Evolutionary conservation across 2,113 vertebrate species (phyloP), one percentile per base, ranked within the genome.

Genomic region (Tiliqua scincoides): DNA sequence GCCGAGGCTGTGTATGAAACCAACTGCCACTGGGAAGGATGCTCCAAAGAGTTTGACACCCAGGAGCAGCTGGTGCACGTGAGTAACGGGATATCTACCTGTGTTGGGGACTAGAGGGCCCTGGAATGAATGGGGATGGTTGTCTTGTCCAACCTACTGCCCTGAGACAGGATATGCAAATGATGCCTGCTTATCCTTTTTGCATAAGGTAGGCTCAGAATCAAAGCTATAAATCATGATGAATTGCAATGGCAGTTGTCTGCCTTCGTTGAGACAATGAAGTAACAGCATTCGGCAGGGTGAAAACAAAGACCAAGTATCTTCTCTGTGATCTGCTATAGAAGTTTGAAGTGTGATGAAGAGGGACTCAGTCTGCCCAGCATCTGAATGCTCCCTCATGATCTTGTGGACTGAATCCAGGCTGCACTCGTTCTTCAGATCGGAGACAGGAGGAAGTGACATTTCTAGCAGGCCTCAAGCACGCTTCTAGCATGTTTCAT

Each of bases 41-140:
- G 99, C 89, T 97, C 94, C 95, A 99, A 98, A 91, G 99, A 99
- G 85, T 99, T 99, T 3, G 98, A 99, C 84, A 99, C 98, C 0
- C 99, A 99, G 93, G 98, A 99, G 88, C 99, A 99, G 91, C 97
- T 99, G 48, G 98, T 99, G 91, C 98, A 99, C 6, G 98, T 99
- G 96, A 98, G 97, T 93, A 0, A 7, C 17, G 52, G n/a, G 30
- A 27, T 27, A 17, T 21, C n/a, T 52, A 4, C 20, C 2, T 43
- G 63, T 15, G 14, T 17, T 67, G 27, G 3, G 27, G 27, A 20
- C 20, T 15, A 54, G 61, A 5, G 15, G 78, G 1, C 20, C 7
- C 77, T 30, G 43, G n/a, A 67, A 27, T 25, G 27, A 35, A 59
- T 23, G 20, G 25, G 18, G 59, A 83, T 18, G 32, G 57, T 32